Percentiles rank a stretch among this genome's conserved stretches.
Evolutionary conservation across 2,797 vertebrate species (phyloP).

Genomic region (Toxotes lorentzi): DNA sequence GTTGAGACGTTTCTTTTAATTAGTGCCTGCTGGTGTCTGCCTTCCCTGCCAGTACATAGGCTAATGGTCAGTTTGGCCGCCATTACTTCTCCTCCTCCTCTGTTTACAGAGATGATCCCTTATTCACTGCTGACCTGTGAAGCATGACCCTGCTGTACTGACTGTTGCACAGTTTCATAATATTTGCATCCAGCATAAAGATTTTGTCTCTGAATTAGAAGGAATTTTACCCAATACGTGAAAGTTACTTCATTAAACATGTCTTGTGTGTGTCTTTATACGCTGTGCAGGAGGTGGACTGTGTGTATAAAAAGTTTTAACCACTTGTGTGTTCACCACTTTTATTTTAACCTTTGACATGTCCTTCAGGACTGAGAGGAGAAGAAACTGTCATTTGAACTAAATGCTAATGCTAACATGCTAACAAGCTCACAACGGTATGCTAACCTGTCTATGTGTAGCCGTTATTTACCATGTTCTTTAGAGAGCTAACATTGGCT

Average conservation of each 20-base stretch:
- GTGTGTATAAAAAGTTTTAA: too few relatives aligned
- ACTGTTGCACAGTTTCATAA: background rate
- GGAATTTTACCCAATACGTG: too few relatives aligned
- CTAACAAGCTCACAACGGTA: background rate
- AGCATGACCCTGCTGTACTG: background rate
- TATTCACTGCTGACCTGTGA: conserved; percentile 29
- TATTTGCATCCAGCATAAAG: conserved; percentile 1
- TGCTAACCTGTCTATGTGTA: background rate
- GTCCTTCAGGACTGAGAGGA: background rate
- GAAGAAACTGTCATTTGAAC: background rate
- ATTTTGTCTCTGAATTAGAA: conserved; percentile 2
- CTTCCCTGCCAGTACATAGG: conserved; percentile 37
- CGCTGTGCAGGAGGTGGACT: too few relatives aligned
- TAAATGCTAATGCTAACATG: background rate
- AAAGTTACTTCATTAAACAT: too few relatives aligned
- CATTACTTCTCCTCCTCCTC: conserved; percentile 42
- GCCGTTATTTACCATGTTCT: background rate
- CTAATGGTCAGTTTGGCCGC: conserved; percentile 54
- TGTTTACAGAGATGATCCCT: conserved; percentile 18
- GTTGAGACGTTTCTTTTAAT: conserved; percentile 45
- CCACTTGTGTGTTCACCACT: too few relatives aligned
- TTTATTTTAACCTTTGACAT: background rate
- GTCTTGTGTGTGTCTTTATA: too few relatives aligned
- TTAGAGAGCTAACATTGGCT: background rate
- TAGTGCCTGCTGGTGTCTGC: conserved; percentile 40